Conservation (phyloP, 1,140 invertebrate genomes). For the Nephila pilipes region DNA sequence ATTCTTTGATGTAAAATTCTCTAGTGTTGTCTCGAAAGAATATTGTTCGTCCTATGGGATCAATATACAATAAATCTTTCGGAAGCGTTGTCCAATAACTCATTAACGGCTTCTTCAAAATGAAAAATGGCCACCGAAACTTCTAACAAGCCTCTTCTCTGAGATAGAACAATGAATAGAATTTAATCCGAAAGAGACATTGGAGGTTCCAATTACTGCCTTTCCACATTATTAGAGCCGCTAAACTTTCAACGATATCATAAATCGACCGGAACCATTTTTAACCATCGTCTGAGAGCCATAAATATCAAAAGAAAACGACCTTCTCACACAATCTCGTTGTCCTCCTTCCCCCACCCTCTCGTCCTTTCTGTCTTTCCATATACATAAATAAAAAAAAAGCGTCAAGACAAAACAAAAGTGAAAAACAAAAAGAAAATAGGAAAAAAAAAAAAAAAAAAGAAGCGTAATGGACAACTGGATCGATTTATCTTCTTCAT, state of each 20-base stretch:
- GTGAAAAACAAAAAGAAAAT: too few relatives aligned
- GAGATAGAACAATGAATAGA: not conserved
- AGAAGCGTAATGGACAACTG: conserved; percentile 28
- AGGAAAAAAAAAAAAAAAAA: too few relatives aligned
- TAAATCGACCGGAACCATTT: conserved; percentile 44
- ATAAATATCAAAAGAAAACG: not conserved
- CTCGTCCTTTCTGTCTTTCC: not conserved
- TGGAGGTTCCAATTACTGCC: conserved; percentile 12
- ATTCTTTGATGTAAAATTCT: too few relatives aligned
- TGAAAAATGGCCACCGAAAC: not conserved
- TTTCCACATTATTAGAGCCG: conserved; percentile 22
- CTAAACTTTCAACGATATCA: conserved; percentile 8
- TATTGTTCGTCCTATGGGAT: not conserved
- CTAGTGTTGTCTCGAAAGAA: too few relatives aligned
- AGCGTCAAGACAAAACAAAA: conserved; percentile 7
- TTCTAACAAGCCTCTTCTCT: not conserved
- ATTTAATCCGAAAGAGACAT: conserved; percentile 23
- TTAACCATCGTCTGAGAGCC: not conserved
- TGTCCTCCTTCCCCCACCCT: not conserved
- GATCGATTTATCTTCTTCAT: conserved; percentile 51
- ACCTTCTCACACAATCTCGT: not conserved
- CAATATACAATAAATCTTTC: not conserved
- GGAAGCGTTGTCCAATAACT: not conserved
- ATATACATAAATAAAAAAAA: conserved; percentile 28
- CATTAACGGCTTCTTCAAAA: not conserved